A percentile compares a stretch with the other conserved stretches of the same genome.
phyloP scores from a whole-genome alignment of 2,113 vertebrate genomes.

The Ictalurus punctatus region DNA sequence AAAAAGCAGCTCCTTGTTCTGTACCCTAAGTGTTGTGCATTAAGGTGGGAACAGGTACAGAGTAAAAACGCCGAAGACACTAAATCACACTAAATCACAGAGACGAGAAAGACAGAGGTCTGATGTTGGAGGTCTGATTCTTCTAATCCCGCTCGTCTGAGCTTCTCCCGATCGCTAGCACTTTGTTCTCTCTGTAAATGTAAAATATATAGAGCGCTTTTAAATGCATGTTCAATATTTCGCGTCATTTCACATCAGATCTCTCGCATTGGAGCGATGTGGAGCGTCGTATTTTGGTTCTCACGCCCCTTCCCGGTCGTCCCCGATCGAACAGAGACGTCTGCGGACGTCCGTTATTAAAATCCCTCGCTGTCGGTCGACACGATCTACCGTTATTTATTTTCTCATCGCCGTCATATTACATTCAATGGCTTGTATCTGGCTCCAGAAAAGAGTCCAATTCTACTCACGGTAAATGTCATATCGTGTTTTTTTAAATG shows the following conservation, averaged over 20 bases:
- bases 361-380: neutral
- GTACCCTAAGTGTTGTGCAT: constrained; percentile 60
- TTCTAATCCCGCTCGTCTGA: neutral
- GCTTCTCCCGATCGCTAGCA: constrained; percentile 3
- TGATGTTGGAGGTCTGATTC: neutral
- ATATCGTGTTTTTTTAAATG: neutral
- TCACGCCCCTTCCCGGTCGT: too few relatives aligned
- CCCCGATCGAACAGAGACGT: neutral
- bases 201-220: neutral
- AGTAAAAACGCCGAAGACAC: neutral
- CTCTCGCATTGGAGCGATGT: too few relatives aligned
- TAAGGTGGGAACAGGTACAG: constrained; percentile 6
- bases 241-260: neutral
- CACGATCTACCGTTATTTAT: neutral
- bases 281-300: neutral
- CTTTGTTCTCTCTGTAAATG: constrained; percentile 12
- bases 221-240: constrained; percentile 20
- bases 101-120: neutral
- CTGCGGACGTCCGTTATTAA: neutral
- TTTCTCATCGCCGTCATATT: neutral
- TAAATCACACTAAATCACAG: neutral
- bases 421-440: neutral
- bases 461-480: neutral
- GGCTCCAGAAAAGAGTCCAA: neutral
- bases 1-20: constrained; percentile 58